Evolutionary conservation across 2,888 invertebrate genomes (phyloP), one percentile per base, ranked within the genome.

Genomic region (Caenorhabditis sp.): DNA sequence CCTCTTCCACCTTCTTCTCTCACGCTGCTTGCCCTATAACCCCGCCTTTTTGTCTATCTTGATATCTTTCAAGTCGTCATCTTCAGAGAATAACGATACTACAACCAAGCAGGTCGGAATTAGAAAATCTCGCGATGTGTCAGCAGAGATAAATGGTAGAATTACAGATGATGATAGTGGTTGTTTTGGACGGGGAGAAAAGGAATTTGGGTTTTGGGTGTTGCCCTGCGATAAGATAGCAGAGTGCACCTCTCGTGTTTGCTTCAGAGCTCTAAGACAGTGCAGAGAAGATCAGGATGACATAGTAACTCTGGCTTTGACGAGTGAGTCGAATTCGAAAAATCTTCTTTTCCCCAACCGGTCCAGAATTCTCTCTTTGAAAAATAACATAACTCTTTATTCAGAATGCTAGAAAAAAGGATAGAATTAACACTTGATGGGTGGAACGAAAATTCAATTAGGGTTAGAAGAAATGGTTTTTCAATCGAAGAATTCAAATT

Each of bases 81-180:
- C 63, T 38, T 59, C 31, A 12, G 69, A 69, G 64, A 70, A 70
- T 79, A 79, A 79, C 70, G 79, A 79, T 47, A 56, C 79, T 79
- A 79, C 70, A 70, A 41, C 49, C 6, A 6, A 38, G 54, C 77
- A 63, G 63, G 69, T 70, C 63, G 47, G 77, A 59, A 77, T 54
- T 69, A 61, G 51, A 51, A 54, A 54, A 26, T 28, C 22, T 68
- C 58, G 31, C 54, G 68, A 68, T 68, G 54, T 68, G 68, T 54
- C 68, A 68, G 38, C 41, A 76, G 68, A 69, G 51, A 79, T 75
- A 75, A 75, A 75, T 47, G 61, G 61, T 59, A 58, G 54, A 26
- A 8, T 68, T 68, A 41, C 31, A 68, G 54, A 54, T 51, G 35
- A 54, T 38, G 68, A 61, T 31, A 14, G 54, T 2, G 14, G 26